Conservation (phyloP, 2,888 invertebrate genomes). For the Athetis lepigone region DNA sequence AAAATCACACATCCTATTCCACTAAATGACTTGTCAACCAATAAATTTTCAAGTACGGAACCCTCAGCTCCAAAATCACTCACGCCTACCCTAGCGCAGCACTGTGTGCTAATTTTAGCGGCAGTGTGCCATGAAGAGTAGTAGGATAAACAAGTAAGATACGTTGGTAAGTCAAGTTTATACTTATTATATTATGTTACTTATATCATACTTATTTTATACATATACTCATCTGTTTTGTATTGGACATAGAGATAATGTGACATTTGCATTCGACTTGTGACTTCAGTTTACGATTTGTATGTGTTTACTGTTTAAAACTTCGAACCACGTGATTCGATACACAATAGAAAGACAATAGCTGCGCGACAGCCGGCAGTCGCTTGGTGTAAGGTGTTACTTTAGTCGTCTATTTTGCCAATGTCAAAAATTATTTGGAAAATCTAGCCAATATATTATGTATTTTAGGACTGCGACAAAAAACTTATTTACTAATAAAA, state of each 20-base stretch:
- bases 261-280: constrained; percentile 7
- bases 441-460: too few relatives aligned
- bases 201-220: constrained; percentile 65
- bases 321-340: too few relatives aligned
- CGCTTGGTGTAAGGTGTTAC: too few relatives aligned
- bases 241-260: constrained; percentile 28
- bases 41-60: constrained; percentile 40
- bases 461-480: too few relatives aligned
- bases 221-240: not conserved
- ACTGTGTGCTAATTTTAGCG: constrained; percentile 42
- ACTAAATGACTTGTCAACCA: not conserved
- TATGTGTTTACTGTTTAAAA: not conserved
- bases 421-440: too few relatives aligned
- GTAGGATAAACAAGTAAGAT: constrained; percentile 48
- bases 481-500: too few relatives aligned
- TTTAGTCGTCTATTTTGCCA: too few relatives aligned
- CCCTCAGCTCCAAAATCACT: constrained; percentile 15
- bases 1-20: too few relatives aligned
- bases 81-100: constrained; percentile 14
- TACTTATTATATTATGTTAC: too few relatives aligned
- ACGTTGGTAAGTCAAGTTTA: constrained; percentile 51
- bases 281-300: not conserved
- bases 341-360: too few relatives aligned
- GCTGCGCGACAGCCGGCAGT: too few relatives aligned
- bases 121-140: constrained; percentile 50